Percentiles rank a stretch among this genome's conserved stretches.
Conservation (phyloP, 1,140 invertebrate species). For the Pogonus chalceus region DNA sequence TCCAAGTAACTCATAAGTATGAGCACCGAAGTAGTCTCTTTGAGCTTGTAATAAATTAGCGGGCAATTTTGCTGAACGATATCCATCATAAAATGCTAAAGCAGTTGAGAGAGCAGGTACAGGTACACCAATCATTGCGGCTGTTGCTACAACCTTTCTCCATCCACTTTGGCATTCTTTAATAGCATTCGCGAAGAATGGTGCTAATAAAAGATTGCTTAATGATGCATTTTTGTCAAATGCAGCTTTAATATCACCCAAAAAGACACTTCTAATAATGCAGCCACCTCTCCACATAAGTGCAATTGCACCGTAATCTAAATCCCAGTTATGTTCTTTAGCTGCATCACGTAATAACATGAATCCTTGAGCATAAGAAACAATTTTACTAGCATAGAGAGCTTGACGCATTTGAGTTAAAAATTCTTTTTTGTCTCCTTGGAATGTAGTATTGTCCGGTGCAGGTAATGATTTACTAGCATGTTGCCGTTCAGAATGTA, state of each 20-base stretch:
- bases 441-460: conserved; percentile 43
- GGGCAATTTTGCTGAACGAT: conserved; percentile 38
- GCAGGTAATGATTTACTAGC: conserved; percentile 73
- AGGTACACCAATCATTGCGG: conserved; percentile 72
- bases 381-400: conserved; percentile 95
- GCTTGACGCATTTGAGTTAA: conserved; percentile 68
- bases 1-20: conserved; percentile 88
- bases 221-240: conserved; percentile 88
- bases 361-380: conserved; percentile 98
- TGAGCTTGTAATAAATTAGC: conserved; percentile 66
- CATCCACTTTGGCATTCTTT: conserved; percentile 64
- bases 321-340: conserved; percentile 80
- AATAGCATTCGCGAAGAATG: conserved; percentile 87
- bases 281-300: conserved; percentile 99
- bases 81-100: conserved; percentile 95
- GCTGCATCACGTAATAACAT: conserved; percentile 96
- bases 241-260: conserved; percentile 94
- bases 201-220: conserved; percentile 84
- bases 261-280: conserved; percentile 93
- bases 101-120: conserved; percentile 88
- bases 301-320: conserved; percentile 97
- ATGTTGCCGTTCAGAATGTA: conserved; percentile 62
- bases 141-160: conserved; percentile 54
- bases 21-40: conserved; percentile 97
- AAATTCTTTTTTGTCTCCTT: conserved; percentile 71